These are phyloP conservation scores for Spinus pinus DNA, from an alignment of 2,797 vertebrate genomes.

Conservation along the genomic window DNA sequence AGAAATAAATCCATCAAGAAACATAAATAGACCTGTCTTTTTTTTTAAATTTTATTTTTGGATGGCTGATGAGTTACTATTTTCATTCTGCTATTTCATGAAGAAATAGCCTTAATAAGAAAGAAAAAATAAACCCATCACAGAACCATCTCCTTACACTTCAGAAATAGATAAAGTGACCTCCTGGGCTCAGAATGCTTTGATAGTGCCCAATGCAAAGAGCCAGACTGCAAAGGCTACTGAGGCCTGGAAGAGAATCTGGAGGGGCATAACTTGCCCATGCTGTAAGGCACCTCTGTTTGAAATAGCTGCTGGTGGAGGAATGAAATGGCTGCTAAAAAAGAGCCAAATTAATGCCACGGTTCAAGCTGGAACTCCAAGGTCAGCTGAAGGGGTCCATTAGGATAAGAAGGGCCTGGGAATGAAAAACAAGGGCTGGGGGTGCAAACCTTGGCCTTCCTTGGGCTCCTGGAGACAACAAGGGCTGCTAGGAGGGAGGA, in stretches of 20 bases:
- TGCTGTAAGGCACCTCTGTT: constrained; percentile 50
- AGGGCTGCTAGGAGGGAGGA: background rate
- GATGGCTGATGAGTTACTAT: constrained; percentile 34
- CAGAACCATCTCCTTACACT: constrained; percentile 19
- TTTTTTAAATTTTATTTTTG: background rate
- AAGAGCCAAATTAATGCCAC: constrained; percentile 45
- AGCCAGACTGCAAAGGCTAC: background rate
- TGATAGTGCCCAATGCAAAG: background rate
- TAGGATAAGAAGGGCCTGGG: background rate
- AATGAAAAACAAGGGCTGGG: background rate
- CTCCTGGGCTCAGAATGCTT: constrained; percentile 19
- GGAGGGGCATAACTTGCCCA: constrained; percentile 15
- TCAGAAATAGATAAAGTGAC: constrained; percentile 44
- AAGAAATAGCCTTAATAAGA: constrained; percentile 47
- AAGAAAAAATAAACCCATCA: constrained; percentile 24
- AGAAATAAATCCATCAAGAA: constrained; percentile 57
- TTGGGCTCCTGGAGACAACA: background rate
- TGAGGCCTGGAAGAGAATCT: background rate
- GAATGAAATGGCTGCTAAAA: constrained; percentile 66
- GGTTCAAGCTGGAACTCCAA: constrained; percentile 59
- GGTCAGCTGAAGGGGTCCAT: constrained; percentile 39
- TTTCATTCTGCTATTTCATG: constrained; percentile 39
- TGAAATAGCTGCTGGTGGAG: constrained; percentile 56
- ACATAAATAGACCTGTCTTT: constrained; percentile 20
- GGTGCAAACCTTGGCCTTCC: background rate